A percentile compares a stretch with the other conserved stretches of the same genome.
Evolutionary conservation across 2,797 vertebrate species (phyloP).

Genomic region (Synanceia verrucosa): DNA sequence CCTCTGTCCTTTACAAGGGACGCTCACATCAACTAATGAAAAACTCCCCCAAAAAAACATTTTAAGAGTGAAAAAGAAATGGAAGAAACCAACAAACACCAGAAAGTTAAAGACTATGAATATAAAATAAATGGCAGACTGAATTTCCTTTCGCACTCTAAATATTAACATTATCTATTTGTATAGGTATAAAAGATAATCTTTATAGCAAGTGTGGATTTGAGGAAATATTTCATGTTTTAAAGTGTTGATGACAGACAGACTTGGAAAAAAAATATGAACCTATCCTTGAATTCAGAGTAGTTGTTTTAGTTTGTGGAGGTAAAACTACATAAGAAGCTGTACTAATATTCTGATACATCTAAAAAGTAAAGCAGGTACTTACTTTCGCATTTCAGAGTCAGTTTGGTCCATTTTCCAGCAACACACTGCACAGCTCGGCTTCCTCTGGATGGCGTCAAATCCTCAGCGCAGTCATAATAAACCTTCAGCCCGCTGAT

Average conservation of each 20-base stretch:
- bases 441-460: background rate
- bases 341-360: background rate
- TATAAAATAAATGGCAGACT: background rate
- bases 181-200: background rate
- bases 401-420: slow-evolving; percentile 67
- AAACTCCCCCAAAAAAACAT: too few relatives aligned
- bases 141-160: background rate
- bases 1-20: too few relatives aligned
- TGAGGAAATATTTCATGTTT: too few relatives aligned
- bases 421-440: slow-evolving; percentile 14
- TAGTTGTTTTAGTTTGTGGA: background rate
- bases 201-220: too few relatives aligned
- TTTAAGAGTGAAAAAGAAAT: too few relatives aligned
- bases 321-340: background rate
- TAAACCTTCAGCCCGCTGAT: slow-evolving; percentile 14
- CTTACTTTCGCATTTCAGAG: slow-evolving; percentile 75
- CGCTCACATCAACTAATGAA: too few relatives aligned
- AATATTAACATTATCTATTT: background rate
- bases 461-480: slow-evolving; percentile 58
- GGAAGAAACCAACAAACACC: too few relatives aligned
- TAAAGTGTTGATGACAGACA: too few relatives aligned
- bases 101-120: background rate
- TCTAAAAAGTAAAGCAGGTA: rapidly evolving
- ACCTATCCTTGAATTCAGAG: background rate
- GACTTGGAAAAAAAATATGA: too few relatives aligned